Conservation (phyloP, 1,140 invertebrate genomes). For the Brachionus paranguensis region DNA sequence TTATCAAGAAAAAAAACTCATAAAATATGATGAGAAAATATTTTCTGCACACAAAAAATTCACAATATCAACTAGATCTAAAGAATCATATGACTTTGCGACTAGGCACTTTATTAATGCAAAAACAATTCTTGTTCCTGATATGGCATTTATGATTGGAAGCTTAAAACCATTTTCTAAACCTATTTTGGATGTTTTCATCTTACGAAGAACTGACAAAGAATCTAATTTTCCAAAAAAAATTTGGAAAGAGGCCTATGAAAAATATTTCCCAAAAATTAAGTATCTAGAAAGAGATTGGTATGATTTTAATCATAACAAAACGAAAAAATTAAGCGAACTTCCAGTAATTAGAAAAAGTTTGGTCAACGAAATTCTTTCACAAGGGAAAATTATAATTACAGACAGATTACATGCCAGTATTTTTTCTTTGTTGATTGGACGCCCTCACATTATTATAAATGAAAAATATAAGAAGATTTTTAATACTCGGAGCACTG, state of each 20-base stretch:
- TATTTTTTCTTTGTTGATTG: background rate
- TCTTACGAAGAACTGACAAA: background rate
- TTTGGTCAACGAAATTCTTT: background rate
- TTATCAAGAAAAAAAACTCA: background rate
- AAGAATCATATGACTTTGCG: background rate
- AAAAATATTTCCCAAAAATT: background rate
- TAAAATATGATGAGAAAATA: background rate
- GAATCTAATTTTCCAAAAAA: background rate
- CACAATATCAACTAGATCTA: background rate
- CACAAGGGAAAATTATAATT: background rate
- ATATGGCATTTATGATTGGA: constrained; percentile 22
- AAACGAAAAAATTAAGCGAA: background rate
- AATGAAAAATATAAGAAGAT: background rate
- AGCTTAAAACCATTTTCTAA: background rate
- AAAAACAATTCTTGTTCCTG: background rate
- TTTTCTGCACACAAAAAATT: background rate
- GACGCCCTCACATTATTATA: background rate
- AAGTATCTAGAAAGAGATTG: background rate
- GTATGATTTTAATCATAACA: background rate
- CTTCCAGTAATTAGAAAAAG: background rate
- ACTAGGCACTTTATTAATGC: background rate
- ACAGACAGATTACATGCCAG: constrained; percentile 7
- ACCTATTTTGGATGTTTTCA: background rate
- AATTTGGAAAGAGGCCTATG: background rate
- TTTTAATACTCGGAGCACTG: background rate